Evolutionary conservation across 2,888 invertebrate species (phyloP).

Genomic region (Parnassius glacialis): DNA sequence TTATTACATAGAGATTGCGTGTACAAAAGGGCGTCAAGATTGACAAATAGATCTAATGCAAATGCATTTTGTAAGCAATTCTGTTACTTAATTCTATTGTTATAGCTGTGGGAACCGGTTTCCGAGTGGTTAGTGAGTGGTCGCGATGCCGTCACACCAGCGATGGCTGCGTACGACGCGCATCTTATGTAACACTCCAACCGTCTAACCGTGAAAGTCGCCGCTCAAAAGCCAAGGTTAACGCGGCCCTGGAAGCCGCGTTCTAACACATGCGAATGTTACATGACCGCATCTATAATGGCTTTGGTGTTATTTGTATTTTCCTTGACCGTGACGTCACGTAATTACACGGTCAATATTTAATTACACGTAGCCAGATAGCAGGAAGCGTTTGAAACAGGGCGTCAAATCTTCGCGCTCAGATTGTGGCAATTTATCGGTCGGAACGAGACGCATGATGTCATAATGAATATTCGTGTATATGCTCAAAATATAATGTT

Average conservation of each 20-base stretch:
- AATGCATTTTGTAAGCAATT: conserved; percentile 28
- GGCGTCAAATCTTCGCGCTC: conserved; percentile 14
- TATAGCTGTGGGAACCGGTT: conserved; percentile 57
- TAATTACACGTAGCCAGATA: conserved; percentile 34
- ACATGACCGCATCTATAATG: conserved; percentile 57
- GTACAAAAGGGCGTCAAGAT: conserved; percentile 3
- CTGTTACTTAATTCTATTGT: conserved; percentile 40
- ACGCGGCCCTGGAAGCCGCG: conserved; percentile 66
- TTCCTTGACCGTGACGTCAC: conserved; percentile 66
- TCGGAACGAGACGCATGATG: conserved; percentile 38
- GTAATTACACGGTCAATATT: conserved; percentile 51
- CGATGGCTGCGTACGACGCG: conserved; percentile 44
- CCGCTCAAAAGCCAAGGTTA: conserved; percentile 81
- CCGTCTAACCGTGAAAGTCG: conserved; percentile 81
- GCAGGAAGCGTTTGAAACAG: conserved; percentile 37
- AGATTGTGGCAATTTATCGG: conserved; percentile 32
- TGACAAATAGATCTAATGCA: conserved; percentile 10
- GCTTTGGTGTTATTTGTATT: conserved; percentile 56
- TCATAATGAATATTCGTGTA: conserved; percentile 38
- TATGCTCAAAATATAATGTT: conserved; percentile 41
- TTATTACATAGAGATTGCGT: no score
- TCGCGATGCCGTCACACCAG: conserved; percentile 68
- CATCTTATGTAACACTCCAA: conserved; percentile 70
- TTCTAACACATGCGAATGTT: conserved; percentile 67
- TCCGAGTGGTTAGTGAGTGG: conserved; percentile 53